Evolutionary conservation across 2,888 invertebrate genomes (phyloP).

Genomic region (Drosophila affinis): DNA sequence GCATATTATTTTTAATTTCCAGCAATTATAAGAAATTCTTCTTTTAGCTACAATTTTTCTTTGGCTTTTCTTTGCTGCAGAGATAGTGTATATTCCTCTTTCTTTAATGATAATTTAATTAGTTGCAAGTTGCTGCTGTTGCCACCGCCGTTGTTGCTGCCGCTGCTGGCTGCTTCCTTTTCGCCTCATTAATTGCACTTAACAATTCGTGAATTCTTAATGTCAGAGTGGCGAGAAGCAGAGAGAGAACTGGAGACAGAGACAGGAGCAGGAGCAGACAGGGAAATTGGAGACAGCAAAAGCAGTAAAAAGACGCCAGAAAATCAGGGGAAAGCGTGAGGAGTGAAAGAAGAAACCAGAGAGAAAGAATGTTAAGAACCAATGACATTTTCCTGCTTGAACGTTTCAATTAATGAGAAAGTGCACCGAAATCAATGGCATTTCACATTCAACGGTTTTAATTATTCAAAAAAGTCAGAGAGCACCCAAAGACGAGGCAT

Average conservation of each 20-base stretch:
- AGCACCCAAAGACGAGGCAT: background rate
- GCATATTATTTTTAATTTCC: constrained; percentile 55
- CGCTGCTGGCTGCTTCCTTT: constrained; percentile 31
- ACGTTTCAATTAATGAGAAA: constrained; percentile 68
- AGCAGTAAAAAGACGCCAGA: background rate
- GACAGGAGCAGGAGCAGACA: background rate
- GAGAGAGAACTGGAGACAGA: background rate
- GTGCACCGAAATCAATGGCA: constrained; percentile 15
- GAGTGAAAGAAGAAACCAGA: background rate
- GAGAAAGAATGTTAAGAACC: constrained; percentile 1
- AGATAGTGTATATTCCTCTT: constrained; percentile 6
- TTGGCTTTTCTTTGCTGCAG: background rate
- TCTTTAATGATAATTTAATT: constrained; percentile 75
- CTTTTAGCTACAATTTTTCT: constrained; percentile 49
- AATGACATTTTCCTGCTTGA: constrained; percentile 41
- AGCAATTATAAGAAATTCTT: constrained; percentile 70
- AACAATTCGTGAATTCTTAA: constrained; percentile 71
- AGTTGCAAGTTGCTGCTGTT: constrained; percentile 66
- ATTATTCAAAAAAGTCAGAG: background rate
- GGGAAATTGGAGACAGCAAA: background rate
- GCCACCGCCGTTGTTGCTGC: constrained; percentile 46
- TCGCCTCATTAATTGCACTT: constrained; percentile 74
- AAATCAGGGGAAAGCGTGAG: no score
- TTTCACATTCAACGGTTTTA: background rate
- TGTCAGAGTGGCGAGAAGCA: constrained; percentile 24